These are phyloP conservation scores for Papilio xuthus DNA, from an alignment of 1,140 invertebrate species.

Conservation along the genomic window DNA sequence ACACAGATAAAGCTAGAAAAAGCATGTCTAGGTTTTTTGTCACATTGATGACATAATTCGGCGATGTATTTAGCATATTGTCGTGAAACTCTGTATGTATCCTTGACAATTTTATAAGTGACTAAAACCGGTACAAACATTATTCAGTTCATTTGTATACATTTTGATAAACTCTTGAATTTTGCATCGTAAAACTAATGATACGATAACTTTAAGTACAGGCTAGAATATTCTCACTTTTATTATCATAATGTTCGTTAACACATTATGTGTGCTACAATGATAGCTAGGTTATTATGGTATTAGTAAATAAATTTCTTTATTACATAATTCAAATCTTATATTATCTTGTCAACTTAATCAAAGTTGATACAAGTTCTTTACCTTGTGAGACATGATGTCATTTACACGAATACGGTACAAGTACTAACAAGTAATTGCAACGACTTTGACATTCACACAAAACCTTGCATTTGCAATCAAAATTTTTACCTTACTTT, in stretches of 20 bases:
- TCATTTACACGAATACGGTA: neutral
- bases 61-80: neutral
- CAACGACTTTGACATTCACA: neutral
- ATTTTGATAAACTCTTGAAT: conserved; percentile 13
- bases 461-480: neutral
- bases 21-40: neutral
- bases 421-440: neutral
- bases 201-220: neutral
- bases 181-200: neutral
- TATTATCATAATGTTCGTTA: conserved; percentile 2
- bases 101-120: neutral
- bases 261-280: neutral
- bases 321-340: no score
- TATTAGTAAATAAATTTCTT: neutral
- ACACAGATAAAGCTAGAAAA: neutral
- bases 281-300: neutral
- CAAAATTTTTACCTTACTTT: neutral
- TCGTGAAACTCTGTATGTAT: neutral
- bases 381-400: conserved; percentile 3
- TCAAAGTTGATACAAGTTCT: no score
- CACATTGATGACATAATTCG: neutral
- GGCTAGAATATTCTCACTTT: neutral
- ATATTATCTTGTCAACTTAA: no score
- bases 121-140: neutral
- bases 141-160: neutral